Conservation (phyloP, 2,888 invertebrate genomes). For the Ophion obscuratus region DNA sequence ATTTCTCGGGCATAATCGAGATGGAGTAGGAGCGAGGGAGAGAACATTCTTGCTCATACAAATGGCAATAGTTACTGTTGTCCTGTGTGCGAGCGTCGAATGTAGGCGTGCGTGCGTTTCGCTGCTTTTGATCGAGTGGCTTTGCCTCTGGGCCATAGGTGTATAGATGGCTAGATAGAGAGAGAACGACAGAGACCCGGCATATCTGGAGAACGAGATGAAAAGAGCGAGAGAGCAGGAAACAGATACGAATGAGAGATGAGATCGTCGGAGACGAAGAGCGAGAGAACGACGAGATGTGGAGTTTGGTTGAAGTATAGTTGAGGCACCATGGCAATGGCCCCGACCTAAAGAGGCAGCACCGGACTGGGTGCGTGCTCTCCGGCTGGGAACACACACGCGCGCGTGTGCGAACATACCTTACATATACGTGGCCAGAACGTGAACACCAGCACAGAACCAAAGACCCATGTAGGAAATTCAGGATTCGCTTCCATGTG, state of each 20-base stretch:
- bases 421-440: slow-evolving; percentile 65
- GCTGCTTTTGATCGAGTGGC: slow-evolving; percentile 77
- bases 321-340: slow-evolving; percentile 66
- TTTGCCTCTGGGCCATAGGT: slow-evolving; percentile 69
- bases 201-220: background rate
- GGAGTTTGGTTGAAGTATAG: slow-evolving; percentile 65
- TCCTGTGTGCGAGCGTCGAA: slow-evolving; percentile 68
- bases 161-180: slow-evolving; percentile 44
- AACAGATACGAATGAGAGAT: slow-evolving; percentile 61
- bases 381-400: slow-evolving; percentile 69
- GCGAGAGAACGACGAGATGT: slow-evolving; percentile 55
- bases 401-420: slow-evolving; percentile 62
- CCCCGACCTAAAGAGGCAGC: slow-evolving; percentile 80
- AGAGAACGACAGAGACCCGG: background rate
- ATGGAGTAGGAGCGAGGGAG: slow-evolving; percentile 1
- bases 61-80: slow-evolving; percentile 49
- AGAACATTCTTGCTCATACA: slow-evolving; percentile 59
- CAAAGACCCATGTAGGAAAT: slow-evolving; percentile 53
- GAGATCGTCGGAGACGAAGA: slow-evolving; percentile 60
- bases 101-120: slow-evolving; percentile 78
- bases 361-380: slow-evolving; percentile 78
- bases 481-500: slow-evolving; percentile 77
- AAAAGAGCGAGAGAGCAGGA: slow-evolving; percentile 40
- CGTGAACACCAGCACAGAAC: slow-evolving; percentile 2
- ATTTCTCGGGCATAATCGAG: slow-evolving; percentile 48